Base-by-base conservation (phyloP, 1,140 invertebrate genomes). In the Nephotettix cincticeps region DNA sequence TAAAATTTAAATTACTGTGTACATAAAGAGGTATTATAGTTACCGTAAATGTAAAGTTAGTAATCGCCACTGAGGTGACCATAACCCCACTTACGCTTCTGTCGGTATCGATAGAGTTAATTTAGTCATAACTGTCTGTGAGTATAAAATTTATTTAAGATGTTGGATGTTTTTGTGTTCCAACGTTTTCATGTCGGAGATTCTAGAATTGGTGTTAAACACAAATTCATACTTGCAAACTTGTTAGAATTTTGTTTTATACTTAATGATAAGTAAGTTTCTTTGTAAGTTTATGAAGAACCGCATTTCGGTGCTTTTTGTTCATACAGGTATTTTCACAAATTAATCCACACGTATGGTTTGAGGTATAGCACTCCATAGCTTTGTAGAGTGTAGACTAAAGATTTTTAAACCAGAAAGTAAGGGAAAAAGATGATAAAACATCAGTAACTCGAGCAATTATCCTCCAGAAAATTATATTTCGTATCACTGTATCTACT, bases 151-250 rank as follows among this genome's bases (percentile, higher is more conserved):
- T 61, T 61, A 61, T 61, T 61, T 61, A 21, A 9, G 56, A 61
- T 61, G 56, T 61, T 61, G 56, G 56, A 29, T 61, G 56, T 61
- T 23, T 21, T 61, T 61, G 9, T 61, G 56, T 61, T 61, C 27
- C 56, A 14, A 61, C 6, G 13, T 61, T 27, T 9, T 27, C 23
- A 25, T 61, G 11, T 21, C 21, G 6, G 56, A 61, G 14, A 3
- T 28, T 27, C 32, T 28, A 61, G 9, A 54, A 6, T 54, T 61
- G 56, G 56, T 27, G 21, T 61, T 61, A 51, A 51, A 51, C 14
- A 17, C 21, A 6, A 40, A 9, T 40, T 40, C 17, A 40, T 51
- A 21, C 14, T 4, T 51, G 21, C 19, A 19, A 19, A 19, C 14
- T 51, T 51, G 47, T 51, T 51, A n/a, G 14, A 17, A 4, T 51